Conservation (phyloP, 1,140 invertebrate species). For the Anagrus nilaparvatae region DNA sequence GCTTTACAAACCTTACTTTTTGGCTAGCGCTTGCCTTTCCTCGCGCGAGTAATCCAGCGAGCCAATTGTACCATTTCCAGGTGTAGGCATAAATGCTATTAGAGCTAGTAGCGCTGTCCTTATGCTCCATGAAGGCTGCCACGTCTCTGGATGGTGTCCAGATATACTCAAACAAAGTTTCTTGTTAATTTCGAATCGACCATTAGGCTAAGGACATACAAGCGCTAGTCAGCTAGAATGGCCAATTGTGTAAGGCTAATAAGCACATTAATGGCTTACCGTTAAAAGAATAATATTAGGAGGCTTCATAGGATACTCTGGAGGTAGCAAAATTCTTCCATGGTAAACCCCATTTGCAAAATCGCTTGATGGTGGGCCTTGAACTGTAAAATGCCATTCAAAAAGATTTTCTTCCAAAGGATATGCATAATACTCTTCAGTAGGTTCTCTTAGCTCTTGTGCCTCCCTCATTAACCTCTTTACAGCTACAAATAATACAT, state of each 20-base stretch:
- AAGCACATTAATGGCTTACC: conserved; percentile 46
- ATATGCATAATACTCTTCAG: conserved; percentile 82
- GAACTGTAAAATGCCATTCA: conserved; percentile 96
- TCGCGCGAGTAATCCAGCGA: conserved; percentile 78
- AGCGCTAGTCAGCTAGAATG: neutral
- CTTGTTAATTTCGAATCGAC: conserved; percentile 87
- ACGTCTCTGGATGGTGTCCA: conserved; percentile 94
- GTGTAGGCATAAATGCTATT: conserved; percentile 90
- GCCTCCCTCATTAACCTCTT: conserved; percentile 92
- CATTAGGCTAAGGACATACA: conserved; percentile 67
- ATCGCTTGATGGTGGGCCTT: conserved; percentile 76
- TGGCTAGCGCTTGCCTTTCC: conserved; percentile 73
- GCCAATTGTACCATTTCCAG: conserved; percentile 79
- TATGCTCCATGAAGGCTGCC: conserved; percentile 95
- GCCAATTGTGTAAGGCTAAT: neutral
- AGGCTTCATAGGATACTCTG: conserved; percentile 97
- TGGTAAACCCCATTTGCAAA: conserved; percentile 88
- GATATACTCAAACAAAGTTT: conserved; percentile 96
- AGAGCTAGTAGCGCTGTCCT: conserved; percentile 85
- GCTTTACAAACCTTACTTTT: no score
- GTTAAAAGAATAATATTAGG: conserved; percentile 91
- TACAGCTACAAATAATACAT: conserved; percentile 56
- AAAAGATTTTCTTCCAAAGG: conserved; percentile 94
- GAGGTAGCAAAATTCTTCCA: conserved; percentile 78
- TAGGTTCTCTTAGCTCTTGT: conserved; percentile 70